Percentiles rank a stretch among this genome's conserved stretches.
phyloP scores from a whole-genome alignment of 2,797 vertebrate species.

The Aselliscus stoliczkanus region DNA sequence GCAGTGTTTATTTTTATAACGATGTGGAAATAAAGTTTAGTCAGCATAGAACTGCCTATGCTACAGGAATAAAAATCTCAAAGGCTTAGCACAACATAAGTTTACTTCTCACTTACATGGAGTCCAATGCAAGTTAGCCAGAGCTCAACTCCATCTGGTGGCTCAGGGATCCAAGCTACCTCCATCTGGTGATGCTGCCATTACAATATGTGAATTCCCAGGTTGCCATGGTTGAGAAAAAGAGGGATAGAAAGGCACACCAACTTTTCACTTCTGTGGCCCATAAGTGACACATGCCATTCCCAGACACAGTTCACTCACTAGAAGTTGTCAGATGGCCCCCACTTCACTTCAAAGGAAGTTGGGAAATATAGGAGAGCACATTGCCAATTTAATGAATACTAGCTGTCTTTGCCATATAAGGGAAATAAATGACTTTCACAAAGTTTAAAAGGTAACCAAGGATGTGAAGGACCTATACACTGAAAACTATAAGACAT shows the following conservation, averaged over 20 bases:
- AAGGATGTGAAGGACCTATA: no score
- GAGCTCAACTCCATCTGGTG: constrained; percentile 21
- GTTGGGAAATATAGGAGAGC: background rate
- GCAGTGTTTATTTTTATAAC: background rate
- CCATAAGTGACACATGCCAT: background rate
- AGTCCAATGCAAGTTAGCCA: background rate
- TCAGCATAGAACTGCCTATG: background rate
- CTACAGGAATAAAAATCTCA: background rate
- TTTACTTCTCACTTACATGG: background rate
- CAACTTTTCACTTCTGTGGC: background rate
- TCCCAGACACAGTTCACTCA: background rate
- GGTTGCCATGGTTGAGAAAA: background rate
- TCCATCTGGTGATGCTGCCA: background rate
- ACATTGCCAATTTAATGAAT: background rate
- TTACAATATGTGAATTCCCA: background rate
- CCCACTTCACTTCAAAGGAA: background rate
- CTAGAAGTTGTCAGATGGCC: background rate
- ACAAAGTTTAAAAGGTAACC: background rate
- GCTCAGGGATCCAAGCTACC: background rate
- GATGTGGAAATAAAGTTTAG: background rate
- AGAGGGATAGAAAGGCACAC: background rate
- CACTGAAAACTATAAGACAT: no score
- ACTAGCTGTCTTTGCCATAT: background rate
- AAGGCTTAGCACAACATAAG: background rate
- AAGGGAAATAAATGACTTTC: background rate